These are phyloP conservation scores for Belonocnema kinseyi DNA, from an alignment of 1,140 invertebrate genomes.

Conservation along the genomic window DNA sequence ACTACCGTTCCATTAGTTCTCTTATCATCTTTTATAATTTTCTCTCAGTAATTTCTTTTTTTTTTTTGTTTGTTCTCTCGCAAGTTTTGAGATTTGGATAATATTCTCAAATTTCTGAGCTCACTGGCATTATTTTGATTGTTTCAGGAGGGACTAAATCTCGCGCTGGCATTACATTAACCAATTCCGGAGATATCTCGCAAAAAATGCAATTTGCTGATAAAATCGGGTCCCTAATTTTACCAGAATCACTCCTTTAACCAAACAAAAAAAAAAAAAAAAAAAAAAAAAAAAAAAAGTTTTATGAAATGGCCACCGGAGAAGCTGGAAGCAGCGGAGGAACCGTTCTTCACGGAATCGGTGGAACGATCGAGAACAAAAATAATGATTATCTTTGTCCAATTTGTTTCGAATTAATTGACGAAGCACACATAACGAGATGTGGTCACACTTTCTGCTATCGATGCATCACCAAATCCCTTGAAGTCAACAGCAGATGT, in stretches of 20 bases:
- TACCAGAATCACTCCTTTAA: background rate
- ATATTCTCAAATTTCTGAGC: slow-evolving; percentile 51
- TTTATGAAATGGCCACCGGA: slow-evolving; percentile 67
- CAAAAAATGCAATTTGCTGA: slow-evolving; percentile 33
- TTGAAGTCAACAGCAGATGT: slow-evolving; percentile 88
- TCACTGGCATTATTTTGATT: slow-evolving; percentile 76
- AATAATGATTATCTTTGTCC: slow-evolving; percentile 88
- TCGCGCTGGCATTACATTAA: slow-evolving; percentile 54
- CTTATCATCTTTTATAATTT: slow-evolving; percentile 34
- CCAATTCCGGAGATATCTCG: slow-evolving; percentile 32
- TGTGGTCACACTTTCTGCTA: slow-evolving; percentile 97
- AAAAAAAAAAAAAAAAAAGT: slow-evolving; percentile 32
- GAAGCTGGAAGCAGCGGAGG: slow-evolving; percentile 69
- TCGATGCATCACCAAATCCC: slow-evolving; percentile 86
- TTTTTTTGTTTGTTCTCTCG: no score
- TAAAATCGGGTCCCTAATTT: background rate
- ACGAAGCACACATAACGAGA: slow-evolving; percentile 93
- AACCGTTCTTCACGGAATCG: slow-evolving; percentile 79
- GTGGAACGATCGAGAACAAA: slow-evolving; percentile 81
- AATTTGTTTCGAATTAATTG: slow-evolving; percentile 93
- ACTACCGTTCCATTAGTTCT: slow-evolving; percentile 27
- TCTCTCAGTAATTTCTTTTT: slow-evolving; percentile 4
- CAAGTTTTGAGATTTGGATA: slow-evolving; percentile 17
- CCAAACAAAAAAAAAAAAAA: slow-evolving; percentile 3
- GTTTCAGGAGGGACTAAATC: slow-evolving; percentile 74